phyloP scores from a whole-genome alignment of 2,888 invertebrate species.

The Drosophila picticornis region DNA sequence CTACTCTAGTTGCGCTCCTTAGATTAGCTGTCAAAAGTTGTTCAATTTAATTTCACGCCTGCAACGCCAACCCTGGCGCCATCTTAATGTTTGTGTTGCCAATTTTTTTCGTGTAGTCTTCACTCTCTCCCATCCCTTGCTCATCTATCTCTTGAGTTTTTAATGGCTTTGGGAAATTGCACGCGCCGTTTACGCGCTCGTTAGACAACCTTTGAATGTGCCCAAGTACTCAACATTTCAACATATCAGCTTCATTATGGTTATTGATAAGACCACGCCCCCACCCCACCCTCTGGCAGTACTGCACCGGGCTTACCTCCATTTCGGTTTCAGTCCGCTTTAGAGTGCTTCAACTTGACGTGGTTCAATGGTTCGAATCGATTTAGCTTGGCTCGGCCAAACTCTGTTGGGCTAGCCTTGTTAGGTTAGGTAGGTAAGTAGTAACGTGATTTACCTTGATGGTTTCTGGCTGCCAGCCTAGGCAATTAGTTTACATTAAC shows the following conservation, averaged over 20 bases:
- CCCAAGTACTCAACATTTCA: constrained; percentile 46
- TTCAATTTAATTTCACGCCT: constrained; percentile 79
- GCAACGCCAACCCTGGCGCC: constrained; percentile 35
- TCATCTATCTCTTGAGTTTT: constrained; percentile 59
- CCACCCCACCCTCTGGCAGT: background rate
- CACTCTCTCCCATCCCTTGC: background rate
- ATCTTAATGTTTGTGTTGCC: constrained; percentile 73
- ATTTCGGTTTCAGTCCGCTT: background rate
- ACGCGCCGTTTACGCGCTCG: constrained; percentile 79
- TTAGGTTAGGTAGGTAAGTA: background rate
- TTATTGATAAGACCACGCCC: constrained; percentile 68
- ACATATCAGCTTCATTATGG: constrained; percentile 66
- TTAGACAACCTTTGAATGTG: constrained; percentile 65
- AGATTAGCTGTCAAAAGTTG: constrained; percentile 81
- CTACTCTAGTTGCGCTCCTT: constrained; percentile 51
- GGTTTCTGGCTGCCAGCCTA: constrained; percentile 9
- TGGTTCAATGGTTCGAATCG: background rate
- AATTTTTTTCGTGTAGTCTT: constrained; percentile 54
- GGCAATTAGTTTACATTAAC: constrained; percentile 12
- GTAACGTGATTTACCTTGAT: constrained; percentile 34
- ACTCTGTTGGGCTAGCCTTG: background rate
- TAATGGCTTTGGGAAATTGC: constrained; percentile 79
- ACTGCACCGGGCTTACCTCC: constrained; percentile 1
- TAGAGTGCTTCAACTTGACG: background rate
- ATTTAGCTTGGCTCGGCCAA: background rate